Conservation (phyloP, 1,140 invertebrate genomes). For the Myzus persicae region DNA sequence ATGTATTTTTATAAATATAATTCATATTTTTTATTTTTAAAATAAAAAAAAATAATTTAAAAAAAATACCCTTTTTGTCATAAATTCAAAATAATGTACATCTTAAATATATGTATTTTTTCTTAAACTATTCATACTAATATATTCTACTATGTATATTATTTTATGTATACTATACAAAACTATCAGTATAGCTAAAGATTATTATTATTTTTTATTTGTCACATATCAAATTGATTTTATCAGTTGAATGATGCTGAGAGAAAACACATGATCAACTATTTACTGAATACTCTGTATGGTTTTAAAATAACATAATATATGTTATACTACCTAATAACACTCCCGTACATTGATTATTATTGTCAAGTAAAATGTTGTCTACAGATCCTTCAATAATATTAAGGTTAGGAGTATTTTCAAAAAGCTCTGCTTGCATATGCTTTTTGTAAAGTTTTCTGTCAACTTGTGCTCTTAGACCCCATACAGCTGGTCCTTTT, state of each 20-base stretch:
- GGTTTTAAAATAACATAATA: neutral
- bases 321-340: slow-evolving; percentile 37
- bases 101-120: no score
- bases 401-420: slow-evolving; percentile 73
- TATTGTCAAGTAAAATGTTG: slow-evolving; percentile 74
- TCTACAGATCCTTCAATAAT: slow-evolving; percentile 82
- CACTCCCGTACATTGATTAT: slow-evolving; percentile 43
- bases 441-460: slow-evolving; percentile 81
- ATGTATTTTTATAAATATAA: no score
- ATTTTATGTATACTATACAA: no score
- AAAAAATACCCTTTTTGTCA: no score
- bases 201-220: no score
- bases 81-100: no score
- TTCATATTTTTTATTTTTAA: no score
- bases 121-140: no score
- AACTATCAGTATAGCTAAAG: no score
- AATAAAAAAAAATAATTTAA: no score
- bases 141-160: no score
- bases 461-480: slow-evolving; percentile 90
- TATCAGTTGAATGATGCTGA: neutral
- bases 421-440: slow-evolving; percentile 80
- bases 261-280: neutral
- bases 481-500: slow-evolving; percentile 91
- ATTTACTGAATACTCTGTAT: neutral
- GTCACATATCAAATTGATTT: neutral